These are phyloP conservation scores for Peromyscus attwateri DNA, from an alignment of 2,797 vertebrate genomes.

Conservation along the genomic window DNA sequence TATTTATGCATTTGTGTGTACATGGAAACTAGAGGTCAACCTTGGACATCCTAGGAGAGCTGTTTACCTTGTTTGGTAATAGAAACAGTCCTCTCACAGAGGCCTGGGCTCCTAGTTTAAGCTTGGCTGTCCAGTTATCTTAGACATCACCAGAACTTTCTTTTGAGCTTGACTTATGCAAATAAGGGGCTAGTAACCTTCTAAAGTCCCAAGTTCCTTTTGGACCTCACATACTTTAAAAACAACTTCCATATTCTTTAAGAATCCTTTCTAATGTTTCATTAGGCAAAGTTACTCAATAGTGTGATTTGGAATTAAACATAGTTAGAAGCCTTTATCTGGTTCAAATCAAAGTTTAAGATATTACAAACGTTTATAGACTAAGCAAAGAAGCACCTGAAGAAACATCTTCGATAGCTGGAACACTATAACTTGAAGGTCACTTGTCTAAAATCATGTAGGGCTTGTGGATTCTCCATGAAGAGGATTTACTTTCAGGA, in stretches of 20 bases:
- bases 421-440: not conserved
- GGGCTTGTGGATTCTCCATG: not conserved
- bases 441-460: conserved; percentile 24
- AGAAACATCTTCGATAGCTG: not conserved
- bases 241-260: not conserved
- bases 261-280: conserved; percentile 27
- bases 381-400: not conserved
- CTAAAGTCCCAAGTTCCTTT: conserved; percentile 37
- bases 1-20: not conserved
- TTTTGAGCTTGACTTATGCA: conserved; percentile 51
- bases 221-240: conserved; percentile 43
- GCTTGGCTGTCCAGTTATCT: not conserved
- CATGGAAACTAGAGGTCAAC: not conserved
- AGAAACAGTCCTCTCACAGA: not conserved
- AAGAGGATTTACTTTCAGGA: conserved; percentile 27
- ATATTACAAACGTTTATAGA: conserved; percentile 17
- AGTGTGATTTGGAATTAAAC: conserved; percentile 34
- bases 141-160: not conserved
- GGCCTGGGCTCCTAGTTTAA: too few species aligned
- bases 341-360: not conserved
- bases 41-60: not conserved
- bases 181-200: not conserved
- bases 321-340: conserved; percentile 3
- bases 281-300: not conserved
- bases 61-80: not conserved